These are phyloP conservation scores for Coluber constrictor DNA, from an alignment of 2,797 vertebrate species.

Conservation along the genomic window DNA sequence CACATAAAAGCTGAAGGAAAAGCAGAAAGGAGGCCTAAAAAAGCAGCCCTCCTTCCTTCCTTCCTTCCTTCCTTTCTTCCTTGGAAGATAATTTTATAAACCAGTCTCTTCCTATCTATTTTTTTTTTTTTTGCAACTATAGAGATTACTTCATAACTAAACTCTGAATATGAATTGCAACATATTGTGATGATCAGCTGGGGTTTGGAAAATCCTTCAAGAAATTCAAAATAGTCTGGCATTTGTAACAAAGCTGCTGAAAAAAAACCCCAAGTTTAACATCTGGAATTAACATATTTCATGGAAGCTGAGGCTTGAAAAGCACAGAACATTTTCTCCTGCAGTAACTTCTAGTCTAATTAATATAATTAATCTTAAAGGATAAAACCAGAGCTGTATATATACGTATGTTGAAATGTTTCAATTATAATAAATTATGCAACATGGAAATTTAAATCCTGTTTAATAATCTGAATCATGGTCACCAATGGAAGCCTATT, in stretches of 20 bases:
- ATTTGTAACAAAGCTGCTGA: constrained; percentile 69
- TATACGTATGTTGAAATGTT: constrained; percentile 55
- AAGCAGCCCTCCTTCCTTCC: neutral
- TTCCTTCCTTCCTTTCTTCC: neutral
- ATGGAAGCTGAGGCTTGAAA: constrained; percentile 67
- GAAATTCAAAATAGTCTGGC: constrained; percentile 62
- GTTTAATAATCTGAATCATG: constrained; percentile 42
- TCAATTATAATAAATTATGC: constrained; percentile 48
- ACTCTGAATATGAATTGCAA: constrained; percentile 69
- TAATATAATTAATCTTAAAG: constrained; percentile 59
- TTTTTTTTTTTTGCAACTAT: constrained; percentile 78
- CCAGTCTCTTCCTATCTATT: constrained; percentile 55
- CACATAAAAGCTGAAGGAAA: neutral
- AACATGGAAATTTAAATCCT: constrained; percentile 50
- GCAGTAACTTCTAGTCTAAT: constrained; percentile 58
- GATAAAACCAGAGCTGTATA: constrained; percentile 51
- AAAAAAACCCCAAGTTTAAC: constrained; percentile 69
- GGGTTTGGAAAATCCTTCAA: constrained; percentile 71
- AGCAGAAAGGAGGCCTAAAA: neutral
- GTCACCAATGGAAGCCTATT: constrained; percentile 32
- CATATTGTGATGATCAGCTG: constrained; percentile 75
- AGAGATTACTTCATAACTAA: constrained; percentile 66
- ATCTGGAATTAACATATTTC: constrained; percentile 72
- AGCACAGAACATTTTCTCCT: constrained; percentile 63
- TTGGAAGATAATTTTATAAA: constrained; percentile 49